Percentiles rank a stretch among this genome's conserved stretches.
phyloP scores from a whole-genome alignment of 2,113 vertebrate genomes.

The Neofelis nebulosa region DNA sequence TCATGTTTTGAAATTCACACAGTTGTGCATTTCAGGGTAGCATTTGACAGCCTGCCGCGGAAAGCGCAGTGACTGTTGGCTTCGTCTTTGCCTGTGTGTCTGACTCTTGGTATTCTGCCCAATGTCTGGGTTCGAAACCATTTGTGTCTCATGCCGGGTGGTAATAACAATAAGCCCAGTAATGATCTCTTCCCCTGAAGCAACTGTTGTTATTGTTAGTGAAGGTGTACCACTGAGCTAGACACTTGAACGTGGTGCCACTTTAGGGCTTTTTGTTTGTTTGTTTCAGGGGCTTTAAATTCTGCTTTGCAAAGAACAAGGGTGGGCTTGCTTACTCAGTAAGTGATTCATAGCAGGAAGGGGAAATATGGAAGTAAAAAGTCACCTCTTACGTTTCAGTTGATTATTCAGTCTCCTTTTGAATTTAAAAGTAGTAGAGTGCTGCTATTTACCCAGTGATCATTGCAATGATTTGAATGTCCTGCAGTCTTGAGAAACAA shows the following conservation, averaged over 20 bases:
- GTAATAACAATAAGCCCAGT: not conserved
- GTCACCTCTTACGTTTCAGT: not conserved
- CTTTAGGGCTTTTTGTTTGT: not conserved
- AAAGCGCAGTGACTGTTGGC: not conserved
- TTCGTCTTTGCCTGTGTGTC: not conserved
- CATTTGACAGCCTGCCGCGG: not conserved
- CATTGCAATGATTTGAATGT: not conserved
- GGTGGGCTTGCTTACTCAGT: not conserved
- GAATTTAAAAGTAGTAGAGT: not conserved
- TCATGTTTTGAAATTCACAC: not conserved
- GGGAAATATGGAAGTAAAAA: not conserved
- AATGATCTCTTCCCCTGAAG: constrained; percentile 4
- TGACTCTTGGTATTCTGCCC: not conserved
- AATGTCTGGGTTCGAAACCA: not conserved
- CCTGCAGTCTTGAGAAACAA: not conserved
- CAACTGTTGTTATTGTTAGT: not conserved
- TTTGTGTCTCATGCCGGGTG: not conserved
- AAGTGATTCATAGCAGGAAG: not conserved
- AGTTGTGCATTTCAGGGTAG: not conserved
- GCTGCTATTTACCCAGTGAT: not conserved
- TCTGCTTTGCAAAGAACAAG: not conserved
- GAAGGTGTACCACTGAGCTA: not conserved
- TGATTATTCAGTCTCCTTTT: constrained; percentile 11
- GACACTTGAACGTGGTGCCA: not conserved
- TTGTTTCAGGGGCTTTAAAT: constrained; percentile 24